phyloP scores from a whole-genome alignment of 35 echinoderm and acorn worm species.

The Apostichopus californicus region DNA sequence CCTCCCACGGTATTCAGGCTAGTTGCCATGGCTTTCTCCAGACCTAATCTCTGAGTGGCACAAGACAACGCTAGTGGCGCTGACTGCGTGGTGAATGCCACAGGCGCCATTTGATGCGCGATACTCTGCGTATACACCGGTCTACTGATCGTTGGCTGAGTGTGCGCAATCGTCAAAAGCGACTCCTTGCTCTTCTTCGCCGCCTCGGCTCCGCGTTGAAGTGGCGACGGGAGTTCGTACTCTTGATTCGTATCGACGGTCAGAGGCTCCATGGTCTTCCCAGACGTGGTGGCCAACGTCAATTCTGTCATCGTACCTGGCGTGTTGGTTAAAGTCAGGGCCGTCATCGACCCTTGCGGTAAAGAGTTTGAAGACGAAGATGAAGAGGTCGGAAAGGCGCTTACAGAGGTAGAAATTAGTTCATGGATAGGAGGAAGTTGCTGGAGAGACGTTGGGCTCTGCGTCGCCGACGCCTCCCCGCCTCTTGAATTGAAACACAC shows the following conservation, averaged over 20 bases:
- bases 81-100: slow-evolving; percentile 18
- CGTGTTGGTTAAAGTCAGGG: slow-evolving; percentile 26
- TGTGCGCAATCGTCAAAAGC: slow-evolving; percentile 49
- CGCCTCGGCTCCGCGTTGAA: slow-evolving; percentile 51
- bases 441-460: slow-evolving; percentile 32
- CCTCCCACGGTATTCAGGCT: slow-evolving; percentile 42
- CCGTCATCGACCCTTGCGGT: slow-evolving; percentile 53
- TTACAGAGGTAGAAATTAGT: slow-evolving; percentile 52
- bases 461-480: background rate
- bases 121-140: slow-evolving; percentile 55
- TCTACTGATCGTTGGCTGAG: slow-evolving; percentile 47
- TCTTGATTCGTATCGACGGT: slow-evolving; percentile 56
- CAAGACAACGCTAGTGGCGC: slow-evolving; percentile 36
- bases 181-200: slow-evolving; percentile 63
- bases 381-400: slow-evolving; percentile 6
- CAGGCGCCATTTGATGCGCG: background rate
- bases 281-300: slow-evolving; percentile 31
- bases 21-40: slow-evolving; percentile 57
- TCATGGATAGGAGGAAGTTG: slow-evolving; percentile 57
- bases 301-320: slow-evolving; percentile 7
- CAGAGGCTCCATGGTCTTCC: slow-evolving; percentile 33
- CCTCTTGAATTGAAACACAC: slow-evolving; percentile 36
- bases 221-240: slow-evolving; percentile 49
- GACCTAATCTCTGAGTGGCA: slow-evolving; percentile 41
- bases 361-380: slow-evolving; percentile 44